A percentile compares a stretch with the other conserved stretches of the same genome.
phyloP scores from a whole-genome alignment of 1,140 invertebrate genomes.

The roundworm (Caenorhabditis elegans) region DNA sequence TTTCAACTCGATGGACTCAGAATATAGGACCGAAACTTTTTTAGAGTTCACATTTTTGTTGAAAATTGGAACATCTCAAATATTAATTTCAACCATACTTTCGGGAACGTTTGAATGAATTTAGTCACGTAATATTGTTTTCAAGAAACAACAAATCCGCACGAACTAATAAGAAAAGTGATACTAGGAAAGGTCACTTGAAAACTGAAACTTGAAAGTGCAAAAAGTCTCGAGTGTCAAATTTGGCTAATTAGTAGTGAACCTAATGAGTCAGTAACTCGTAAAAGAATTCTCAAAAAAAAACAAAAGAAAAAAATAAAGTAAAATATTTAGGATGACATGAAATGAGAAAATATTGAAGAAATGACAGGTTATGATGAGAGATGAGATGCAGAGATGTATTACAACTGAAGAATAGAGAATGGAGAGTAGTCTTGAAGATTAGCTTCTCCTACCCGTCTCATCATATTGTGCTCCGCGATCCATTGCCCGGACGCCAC shows the following conservation, averaged over 20 bases:
- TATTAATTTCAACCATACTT: no score
- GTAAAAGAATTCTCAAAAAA: neutral
- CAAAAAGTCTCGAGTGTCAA: neutral
- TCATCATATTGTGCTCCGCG: slow-evolving; percentile 24
- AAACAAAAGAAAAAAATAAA: neutral
- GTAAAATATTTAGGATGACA: neutral
- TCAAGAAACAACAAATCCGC: no score
- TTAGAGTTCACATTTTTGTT: no score
- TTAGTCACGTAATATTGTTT: no score
- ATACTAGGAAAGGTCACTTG: neutral
- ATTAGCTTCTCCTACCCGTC: slow-evolving; percentile 12
- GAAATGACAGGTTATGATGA: slow-evolving; percentile 28
- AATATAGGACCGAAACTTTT: no score
- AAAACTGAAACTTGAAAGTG: neutral
- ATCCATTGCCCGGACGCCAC: neutral
- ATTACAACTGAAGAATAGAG: neutral
- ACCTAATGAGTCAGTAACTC: neutral
- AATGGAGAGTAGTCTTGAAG: slow-evolving; percentile 4
- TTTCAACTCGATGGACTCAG: no score
- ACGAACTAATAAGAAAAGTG: neutral
- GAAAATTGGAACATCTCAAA: no score
- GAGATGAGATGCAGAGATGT: neutral
- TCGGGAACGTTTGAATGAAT: no score
- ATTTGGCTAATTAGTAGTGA: neutral
- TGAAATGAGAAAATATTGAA: neutral